phyloP scores from a whole-genome alignment of 2,888 invertebrate genomes.

The Drosophila pegasa region DNA sequence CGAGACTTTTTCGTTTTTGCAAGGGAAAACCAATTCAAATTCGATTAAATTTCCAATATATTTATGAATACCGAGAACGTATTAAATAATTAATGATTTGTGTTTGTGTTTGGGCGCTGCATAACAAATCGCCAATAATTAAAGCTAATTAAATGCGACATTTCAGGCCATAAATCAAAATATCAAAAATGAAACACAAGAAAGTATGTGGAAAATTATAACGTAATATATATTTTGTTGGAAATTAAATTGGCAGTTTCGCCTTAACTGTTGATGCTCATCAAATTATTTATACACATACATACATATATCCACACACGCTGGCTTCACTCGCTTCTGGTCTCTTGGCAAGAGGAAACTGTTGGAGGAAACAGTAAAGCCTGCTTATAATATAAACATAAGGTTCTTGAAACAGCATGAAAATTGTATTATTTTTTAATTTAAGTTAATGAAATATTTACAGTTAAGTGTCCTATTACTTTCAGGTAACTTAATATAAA shows the following conservation, averaged over 20 bases:
- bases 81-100: slow-evolving; percentile 43
- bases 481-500: too few relatives aligned
- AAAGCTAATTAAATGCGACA: slow-evolving; percentile 46
- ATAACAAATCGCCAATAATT: slow-evolving; percentile 48
- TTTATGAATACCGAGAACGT: slow-evolving; percentile 46
- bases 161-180: slow-evolving; percentile 40
- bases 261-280: not conserved
- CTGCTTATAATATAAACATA: too few relatives aligned
- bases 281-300: too few relatives aligned
- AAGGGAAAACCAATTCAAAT: slow-evolving; percentile 44
- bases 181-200: slow-evolving; percentile 23
- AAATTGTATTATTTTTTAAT: too few relatives aligned
- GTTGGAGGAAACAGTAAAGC: too few relatives aligned
- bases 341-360: too few relatives aligned
- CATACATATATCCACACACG: too few relatives aligned
- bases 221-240: not conserved
- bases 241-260: not conserved
- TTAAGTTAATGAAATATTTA: too few relatives aligned
- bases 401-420: too few relatives aligned
- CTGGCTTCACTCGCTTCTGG: too few relatives aligned
- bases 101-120: slow-evolving; percentile 7
- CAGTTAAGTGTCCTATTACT: too few relatives aligned
- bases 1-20: slow-evolving; percentile 27
- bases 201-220: slow-evolving; percentile 39
- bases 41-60: slow-evolving; percentile 54